Percentiles rank a stretch among this genome's conserved stretches.
phyloP scores from a whole-genome alignment of 2,888 invertebrate genomes.

The Steromphala cineraria region DNA sequence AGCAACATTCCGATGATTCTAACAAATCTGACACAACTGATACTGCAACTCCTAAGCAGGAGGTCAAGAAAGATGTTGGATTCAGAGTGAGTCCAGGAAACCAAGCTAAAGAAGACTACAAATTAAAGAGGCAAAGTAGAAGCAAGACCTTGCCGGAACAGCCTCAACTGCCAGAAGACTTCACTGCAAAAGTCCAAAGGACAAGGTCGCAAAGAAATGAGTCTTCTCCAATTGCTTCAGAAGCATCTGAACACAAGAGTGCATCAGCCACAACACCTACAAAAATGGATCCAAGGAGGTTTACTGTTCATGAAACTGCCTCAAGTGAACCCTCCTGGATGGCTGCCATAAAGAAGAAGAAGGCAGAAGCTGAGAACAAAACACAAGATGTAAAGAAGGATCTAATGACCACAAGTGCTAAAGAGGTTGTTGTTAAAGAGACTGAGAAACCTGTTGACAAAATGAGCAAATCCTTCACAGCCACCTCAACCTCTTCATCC shows the following conservation, averaged over 20 bases:
- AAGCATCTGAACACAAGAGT: neutral
- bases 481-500: neutral
- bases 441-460: neutral
- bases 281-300: conserved; percentile 10
- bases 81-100: conserved; percentile 10
- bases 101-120: conserved; percentile 54
- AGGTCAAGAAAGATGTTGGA: conserved; percentile 21
- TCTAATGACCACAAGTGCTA: too few relatives aligned
- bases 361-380: conserved; percentile 17
- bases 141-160: conserved; percentile 65
- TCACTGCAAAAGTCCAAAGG: conserved; percentile 41
- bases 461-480: conserved; percentile 1
- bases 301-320: neutral
- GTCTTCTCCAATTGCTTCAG: neutral
- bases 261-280: neutral
- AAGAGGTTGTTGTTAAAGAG: too few relatives aligned
- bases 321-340: conserved; percentile 33
- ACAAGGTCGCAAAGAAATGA: conserved; percentile 37
- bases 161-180: conserved; percentile 40
- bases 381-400: too few relatives aligned
- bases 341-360: conserved; percentile 33
- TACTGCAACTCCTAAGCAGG: neutral
- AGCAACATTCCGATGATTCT: conserved; percentile 14
- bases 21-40: neutral
- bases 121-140: conserved; percentile 51